These are phyloP conservation scores for Linurgus olivaceus DNA, from an alignment of 2,797 vertebrate species.

Conservation along the genomic window DNA sequence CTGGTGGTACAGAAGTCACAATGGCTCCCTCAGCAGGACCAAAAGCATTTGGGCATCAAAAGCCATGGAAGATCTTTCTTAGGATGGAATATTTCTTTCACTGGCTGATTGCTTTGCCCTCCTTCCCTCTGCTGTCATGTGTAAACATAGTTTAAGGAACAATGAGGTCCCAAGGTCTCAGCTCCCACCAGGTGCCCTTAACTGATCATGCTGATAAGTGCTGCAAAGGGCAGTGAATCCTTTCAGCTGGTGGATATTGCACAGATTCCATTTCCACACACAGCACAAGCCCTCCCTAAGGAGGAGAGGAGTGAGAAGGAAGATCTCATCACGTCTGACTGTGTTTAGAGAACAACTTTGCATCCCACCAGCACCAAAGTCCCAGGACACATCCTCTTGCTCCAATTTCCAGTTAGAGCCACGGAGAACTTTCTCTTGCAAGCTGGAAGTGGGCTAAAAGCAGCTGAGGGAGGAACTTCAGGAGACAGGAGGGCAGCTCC, in stretches of 20 bases:
- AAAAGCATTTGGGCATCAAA: background rate
- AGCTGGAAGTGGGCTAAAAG: background rate
- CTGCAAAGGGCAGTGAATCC: background rate
- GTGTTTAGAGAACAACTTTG: background rate
- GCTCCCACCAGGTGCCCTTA: background rate
- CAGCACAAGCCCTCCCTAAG: background rate
- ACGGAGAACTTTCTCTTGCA: background rate
- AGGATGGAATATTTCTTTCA: background rate
- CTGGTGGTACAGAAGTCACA: rapidly evolving
- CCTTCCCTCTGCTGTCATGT: background rate
- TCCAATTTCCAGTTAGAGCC: background rate
- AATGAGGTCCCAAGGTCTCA: background rate
- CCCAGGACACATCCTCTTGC: background rate
- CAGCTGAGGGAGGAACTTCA: background rate
- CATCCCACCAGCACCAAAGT: background rate
- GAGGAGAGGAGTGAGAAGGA: background rate
- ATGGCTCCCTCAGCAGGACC: background rate
- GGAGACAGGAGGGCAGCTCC: background rate
- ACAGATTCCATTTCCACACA: background rate
- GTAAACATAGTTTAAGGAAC: background rate
- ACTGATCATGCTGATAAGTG: rapidly evolving
- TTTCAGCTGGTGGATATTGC: background rate
- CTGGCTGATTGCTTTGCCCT: background rate
- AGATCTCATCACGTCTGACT: background rate
- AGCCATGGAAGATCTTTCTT: background rate